These are phyloP conservation scores for Trematocara nigrifrons DNA, from an alignment of 2,113 vertebrate genomes.

Conservation along the genomic window DNA sequence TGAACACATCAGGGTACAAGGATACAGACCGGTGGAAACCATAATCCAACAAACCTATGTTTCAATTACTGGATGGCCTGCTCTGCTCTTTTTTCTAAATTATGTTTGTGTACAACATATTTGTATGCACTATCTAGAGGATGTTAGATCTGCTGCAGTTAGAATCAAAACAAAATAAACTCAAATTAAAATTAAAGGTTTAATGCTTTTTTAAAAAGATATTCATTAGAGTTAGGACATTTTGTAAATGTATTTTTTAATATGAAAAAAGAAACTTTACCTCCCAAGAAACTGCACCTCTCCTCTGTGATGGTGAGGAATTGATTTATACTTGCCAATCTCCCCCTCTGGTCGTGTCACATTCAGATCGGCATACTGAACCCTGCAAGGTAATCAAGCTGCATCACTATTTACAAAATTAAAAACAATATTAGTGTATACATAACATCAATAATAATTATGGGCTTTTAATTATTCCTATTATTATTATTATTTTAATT, in stretches of 20 bases:
- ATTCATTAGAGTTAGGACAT: background rate
- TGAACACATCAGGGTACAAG: background rate
- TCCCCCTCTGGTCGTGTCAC: conserved; percentile 92
- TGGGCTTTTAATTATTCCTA: background rate
- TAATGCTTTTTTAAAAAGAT: background rate
- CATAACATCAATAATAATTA: background rate
- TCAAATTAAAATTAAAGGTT: background rate
- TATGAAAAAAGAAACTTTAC: conserved; percentile 53
- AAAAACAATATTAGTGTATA: background rate
- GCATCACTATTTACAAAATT: background rate
- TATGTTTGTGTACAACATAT: background rate
- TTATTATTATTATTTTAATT: background rate
- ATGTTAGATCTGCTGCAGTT: background rate
- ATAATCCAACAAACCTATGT: background rate
- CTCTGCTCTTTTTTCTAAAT: background rate
- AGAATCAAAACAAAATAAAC: background rate
- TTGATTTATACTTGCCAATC: conserved; percentile 93
- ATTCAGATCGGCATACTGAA: conserved; percentile 84
- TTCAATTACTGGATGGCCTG: background rate
- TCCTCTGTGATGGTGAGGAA: conserved; percentile 92
- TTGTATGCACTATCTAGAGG: background rate
- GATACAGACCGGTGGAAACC: background rate
- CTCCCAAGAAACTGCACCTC: conserved; percentile 96
- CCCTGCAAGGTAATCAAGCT: conserved; percentile 63
- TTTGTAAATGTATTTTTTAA: background rate